Evolutionary conservation across 2,888 invertebrate genomes (phyloP).

Genomic region (Euphydryas editha): DNA sequence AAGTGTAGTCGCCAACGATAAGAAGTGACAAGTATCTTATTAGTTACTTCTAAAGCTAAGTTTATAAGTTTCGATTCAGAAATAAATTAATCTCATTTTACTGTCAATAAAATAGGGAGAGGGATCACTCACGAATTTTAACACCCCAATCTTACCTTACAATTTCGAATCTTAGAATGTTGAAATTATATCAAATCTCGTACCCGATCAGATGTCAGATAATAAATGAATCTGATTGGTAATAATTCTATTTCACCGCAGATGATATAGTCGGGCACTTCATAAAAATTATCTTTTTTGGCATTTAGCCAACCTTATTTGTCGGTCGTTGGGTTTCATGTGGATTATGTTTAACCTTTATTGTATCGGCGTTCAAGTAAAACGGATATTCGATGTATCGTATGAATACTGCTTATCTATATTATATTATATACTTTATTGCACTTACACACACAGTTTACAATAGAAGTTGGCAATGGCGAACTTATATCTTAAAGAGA

Average conservation of each 20-base stretch:
- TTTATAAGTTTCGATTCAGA: no score
- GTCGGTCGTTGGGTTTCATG: constrained; percentile 28
- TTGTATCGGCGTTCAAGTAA: not conserved
- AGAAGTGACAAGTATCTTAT: no score
- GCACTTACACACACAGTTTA: no score
- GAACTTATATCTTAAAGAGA: no score
- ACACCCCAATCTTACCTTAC: not conserved
- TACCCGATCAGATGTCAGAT: constrained; percentile 20
- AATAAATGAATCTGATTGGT: not conserved
- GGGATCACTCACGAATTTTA: not conserved
- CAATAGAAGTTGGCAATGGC: no score
- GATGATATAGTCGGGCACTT: constrained; percentile 21
- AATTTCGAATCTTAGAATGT: not conserved
- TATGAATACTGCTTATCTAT: not conserved
- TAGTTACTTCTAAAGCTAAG: no score
- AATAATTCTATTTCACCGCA: constrained; percentile 4
- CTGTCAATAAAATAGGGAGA: not conserved
- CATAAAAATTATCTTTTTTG: constrained; percentile 37
- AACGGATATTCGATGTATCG: not conserved
- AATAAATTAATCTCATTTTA: not conserved
- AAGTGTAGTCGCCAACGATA: no score
- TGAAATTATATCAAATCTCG: constrained; percentile 20
- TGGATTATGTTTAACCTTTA: constrained; percentile 6
- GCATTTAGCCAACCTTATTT: constrained; percentile 30
- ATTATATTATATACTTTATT: not conserved